These are phyloP conservation scores for Falcunculus frontatus DNA, from an alignment of 2,113 vertebrate species.

Conservation along the genomic window DNA sequence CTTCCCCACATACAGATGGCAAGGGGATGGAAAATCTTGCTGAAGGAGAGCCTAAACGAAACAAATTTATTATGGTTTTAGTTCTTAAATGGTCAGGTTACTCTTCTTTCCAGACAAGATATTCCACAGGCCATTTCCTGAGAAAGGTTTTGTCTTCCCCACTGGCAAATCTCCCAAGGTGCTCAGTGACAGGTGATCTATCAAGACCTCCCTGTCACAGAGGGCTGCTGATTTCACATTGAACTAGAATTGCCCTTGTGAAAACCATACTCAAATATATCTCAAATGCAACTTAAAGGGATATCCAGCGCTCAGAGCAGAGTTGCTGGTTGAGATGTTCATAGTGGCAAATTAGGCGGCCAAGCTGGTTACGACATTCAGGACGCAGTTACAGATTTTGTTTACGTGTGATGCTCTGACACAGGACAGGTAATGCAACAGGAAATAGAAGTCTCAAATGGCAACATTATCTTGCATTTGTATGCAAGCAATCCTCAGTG, in stretches of 20 bases:
- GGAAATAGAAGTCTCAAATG: neutral
- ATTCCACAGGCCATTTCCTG: neutral
- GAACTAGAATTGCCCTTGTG: neutral
- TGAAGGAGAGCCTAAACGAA: neutral
- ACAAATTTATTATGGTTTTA: neutral
- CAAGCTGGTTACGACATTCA: neutral
- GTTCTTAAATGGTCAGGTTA: neutral
- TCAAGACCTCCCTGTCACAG: accelerated
- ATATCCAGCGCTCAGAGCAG: neutral
- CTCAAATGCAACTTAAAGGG: neutral
- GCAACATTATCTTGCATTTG: neutral
- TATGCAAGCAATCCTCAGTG: neutral
- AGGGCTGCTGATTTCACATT: neutral
- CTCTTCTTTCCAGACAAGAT: neutral
- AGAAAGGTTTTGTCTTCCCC: neutral
- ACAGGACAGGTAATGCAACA: neutral
- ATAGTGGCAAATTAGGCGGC: neutral
- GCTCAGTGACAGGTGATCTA: neutral
- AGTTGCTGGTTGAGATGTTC: neutral
- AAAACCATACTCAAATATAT: neutral
- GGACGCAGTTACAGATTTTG: neutral
- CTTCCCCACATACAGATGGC: neutral
- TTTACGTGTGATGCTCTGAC: neutral
- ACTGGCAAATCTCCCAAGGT: neutral
- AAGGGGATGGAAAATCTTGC: neutral